These are phyloP conservation scores for Spodoptera litura DNA, from an alignment of 1,140 invertebrate genomes.

Conservation along the genomic window DNA sequence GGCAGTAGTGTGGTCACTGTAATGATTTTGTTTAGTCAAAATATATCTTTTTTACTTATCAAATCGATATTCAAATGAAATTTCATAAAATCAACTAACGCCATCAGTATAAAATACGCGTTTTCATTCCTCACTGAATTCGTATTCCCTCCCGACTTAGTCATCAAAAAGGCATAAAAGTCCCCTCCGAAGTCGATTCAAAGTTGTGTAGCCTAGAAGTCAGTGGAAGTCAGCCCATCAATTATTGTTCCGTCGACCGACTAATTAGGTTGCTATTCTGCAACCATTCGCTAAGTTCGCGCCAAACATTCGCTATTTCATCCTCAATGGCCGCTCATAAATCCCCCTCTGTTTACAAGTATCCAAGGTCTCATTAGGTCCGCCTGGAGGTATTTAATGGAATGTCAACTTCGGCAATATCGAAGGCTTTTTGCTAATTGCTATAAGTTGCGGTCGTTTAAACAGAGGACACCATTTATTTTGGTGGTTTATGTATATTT, in stretches of 20 bases:
- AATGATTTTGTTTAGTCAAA: no score
- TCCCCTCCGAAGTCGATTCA: neutral
- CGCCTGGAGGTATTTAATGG: conserved; percentile 29
- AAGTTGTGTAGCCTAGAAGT: conserved; percentile 28
- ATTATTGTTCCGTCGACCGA: conserved; percentile 39
- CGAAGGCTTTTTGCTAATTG: conserved; percentile 40
- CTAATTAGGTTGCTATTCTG: conserved; percentile 41
- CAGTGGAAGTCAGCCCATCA: conserved; percentile 35
- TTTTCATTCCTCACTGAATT: neutral
- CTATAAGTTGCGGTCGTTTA: neutral
- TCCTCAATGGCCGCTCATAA: conserved; percentile 39
- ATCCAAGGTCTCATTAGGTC: conserved; percentile 29
- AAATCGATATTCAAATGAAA: no score
- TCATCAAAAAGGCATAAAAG: conserved; percentile 25
- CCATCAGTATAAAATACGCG: no score
- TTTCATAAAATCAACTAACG: no score
- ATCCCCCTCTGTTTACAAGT: conserved; percentile 33
- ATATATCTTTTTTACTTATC: no score
- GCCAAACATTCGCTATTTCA: conserved; percentile 38
- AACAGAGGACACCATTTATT: conserved; percentile 2
- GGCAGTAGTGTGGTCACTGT: no score
- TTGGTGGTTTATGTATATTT: conserved; percentile 15
- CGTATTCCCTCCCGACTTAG: neutral
- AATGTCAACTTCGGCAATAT: conserved; percentile 44
- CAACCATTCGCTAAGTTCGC: conserved; percentile 1